Evolutionary conservation across 2,797 vertebrate genomes (phyloP).

Genomic region (Halcyon badia): DNA sequence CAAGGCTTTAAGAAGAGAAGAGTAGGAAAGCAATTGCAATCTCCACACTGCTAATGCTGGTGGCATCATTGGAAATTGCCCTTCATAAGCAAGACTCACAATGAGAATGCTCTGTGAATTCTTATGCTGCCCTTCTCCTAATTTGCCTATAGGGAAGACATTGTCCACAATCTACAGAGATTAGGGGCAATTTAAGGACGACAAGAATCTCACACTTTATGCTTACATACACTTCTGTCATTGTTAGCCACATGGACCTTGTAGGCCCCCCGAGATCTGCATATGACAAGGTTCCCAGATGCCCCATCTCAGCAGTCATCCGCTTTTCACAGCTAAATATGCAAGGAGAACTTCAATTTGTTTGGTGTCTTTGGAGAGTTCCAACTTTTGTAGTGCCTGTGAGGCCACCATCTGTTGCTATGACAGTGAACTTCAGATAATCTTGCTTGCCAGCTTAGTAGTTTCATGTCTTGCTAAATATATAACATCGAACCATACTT

Average conservation of each 20-base stretch:
- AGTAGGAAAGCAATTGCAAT: neutral
- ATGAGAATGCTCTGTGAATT: neutral
- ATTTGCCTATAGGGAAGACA: neutral
- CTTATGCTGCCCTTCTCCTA: neutral
- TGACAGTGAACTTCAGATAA: neutral
- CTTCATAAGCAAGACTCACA: rapidly evolving
- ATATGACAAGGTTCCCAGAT: neutral
- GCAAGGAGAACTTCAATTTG: neutral
- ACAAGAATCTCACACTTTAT: neutral
- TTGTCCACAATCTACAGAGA: neutral
- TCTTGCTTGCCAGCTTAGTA: neutral
- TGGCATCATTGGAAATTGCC: neutral
- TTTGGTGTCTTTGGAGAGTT: neutral
- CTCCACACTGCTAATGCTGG: neutral
- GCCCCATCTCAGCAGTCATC: neutral
- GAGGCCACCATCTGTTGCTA: neutral
- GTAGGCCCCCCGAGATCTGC: neutral
- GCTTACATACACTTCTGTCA: neutral
- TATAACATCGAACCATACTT: neutral
- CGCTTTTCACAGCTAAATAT: neutral
- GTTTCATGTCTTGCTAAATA: neutral
- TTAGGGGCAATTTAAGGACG: neutral
- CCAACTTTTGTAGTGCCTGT: neutral
- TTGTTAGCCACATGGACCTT: neutral
- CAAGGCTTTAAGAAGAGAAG: neutral